Conservation (phyloP, 2,797 vertebrate genomes). For the Chaetodon trifasciatus region DNA sequence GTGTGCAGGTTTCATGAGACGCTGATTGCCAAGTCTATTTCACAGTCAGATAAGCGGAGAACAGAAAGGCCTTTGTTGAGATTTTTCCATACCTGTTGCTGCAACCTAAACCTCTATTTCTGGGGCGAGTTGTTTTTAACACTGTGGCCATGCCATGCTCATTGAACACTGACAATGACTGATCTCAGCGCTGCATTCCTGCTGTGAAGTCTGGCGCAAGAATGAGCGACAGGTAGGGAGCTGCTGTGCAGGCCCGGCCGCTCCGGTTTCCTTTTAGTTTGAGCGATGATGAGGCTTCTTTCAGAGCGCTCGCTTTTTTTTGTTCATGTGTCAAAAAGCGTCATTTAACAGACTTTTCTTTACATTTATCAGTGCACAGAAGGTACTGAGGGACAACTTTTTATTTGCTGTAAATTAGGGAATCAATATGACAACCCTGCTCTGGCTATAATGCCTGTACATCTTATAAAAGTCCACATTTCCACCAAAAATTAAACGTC, state of each 20-base stretch:
- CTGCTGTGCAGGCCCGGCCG: constrained; percentile 18
- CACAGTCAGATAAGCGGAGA: constrained; percentile 68
- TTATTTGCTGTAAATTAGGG: constrained; percentile 67
- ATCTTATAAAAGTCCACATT: constrained; percentile 34
- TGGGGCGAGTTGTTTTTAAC: constrained; percentile 81
- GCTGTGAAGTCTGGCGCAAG: constrained; percentile 79
- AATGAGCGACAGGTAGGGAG: constrained; percentile 76
- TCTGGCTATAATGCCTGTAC: constrained; percentile 43
- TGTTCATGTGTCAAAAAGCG: constrained; percentile 3
- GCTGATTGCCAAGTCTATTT: constrained; percentile 63
- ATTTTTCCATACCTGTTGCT: constrained; percentile 71
- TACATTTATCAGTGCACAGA: constrained; percentile 25
- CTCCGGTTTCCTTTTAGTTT: constrained; percentile 60
- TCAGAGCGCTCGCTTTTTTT: background rate
- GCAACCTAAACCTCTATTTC: constrained; percentile 81
- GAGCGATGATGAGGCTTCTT: constrained; percentile 28
- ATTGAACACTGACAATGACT: constrained; percentile 84
- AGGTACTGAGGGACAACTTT: constrained; percentile 39
- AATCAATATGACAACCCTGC: constrained; percentile 43
- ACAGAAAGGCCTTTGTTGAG: constrained; percentile 72
- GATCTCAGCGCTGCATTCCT: constrained; percentile 83
- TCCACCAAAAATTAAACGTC: constrained; percentile 21
- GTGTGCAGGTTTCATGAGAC: constrained; percentile 39
- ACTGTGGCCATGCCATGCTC: constrained; percentile 76
- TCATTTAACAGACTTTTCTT: background rate